Evolutionary conservation across 2,113 vertebrate species (phyloP).

Genomic region (Ceyx cyanopectus): DNA sequence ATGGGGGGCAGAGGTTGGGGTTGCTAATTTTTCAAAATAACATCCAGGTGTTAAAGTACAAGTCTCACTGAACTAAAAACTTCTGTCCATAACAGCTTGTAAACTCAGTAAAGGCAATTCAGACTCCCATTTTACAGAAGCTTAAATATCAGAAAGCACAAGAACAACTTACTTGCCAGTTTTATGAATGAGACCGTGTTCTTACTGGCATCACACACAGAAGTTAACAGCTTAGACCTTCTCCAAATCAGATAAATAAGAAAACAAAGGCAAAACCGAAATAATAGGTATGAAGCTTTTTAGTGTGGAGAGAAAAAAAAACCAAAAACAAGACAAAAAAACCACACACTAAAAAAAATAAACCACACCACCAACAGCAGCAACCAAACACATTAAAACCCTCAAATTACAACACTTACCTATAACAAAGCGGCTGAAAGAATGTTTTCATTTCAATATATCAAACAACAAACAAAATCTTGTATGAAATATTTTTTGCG

Average conservation of each 20-base stretch:
- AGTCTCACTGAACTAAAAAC: background rate
- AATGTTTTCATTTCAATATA: background rate
- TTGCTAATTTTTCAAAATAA: background rate
- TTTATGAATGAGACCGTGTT: background rate
- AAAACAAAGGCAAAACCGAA: background rate
- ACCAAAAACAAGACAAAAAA: background rate
- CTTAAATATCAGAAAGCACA: background rate
- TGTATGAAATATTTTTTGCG: background rate
- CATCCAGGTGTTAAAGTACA: background rate
- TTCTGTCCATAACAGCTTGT: background rate
- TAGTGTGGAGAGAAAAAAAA: background rate
- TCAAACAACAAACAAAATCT: background rate
- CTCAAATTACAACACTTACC: background rate
- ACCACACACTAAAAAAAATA: too few species aligned
- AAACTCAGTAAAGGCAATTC: background rate
- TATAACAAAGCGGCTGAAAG: background rate
- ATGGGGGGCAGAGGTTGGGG: accelerated
- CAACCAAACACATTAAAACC: background rate
- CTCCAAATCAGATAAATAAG: background rate
- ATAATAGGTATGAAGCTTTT: background rate
- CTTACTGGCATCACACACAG: background rate
- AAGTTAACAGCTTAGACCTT: background rate
- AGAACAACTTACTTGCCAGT: background rate
- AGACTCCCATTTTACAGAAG: background rate
- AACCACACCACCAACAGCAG: too few species aligned